Base-by-base conservation (phyloP, 2,888 invertebrate species). In the Sphinx pinastri region DNA sequence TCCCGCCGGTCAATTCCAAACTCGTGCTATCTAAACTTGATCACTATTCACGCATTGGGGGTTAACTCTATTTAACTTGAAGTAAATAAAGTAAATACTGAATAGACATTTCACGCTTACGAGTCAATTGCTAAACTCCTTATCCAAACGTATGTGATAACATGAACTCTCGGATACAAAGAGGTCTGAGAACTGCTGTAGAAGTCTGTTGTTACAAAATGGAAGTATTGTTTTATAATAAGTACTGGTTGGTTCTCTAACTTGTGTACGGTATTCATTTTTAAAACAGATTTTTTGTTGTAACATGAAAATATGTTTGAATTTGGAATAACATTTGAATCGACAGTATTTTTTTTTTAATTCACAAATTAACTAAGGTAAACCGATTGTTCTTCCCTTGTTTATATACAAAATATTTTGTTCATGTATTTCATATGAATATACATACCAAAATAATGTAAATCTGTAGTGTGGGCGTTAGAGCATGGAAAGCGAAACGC, bases 11-110 rank as follows among this genome's bases (percentile, higher is more conserved):
- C 11, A 55, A 55, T 55, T 55, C 71, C 70, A 67, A 70, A 52
- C 54, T 71, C 72, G 74, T 75, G 71, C 71, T 55, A 16, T 47
- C 16, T 47, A 47, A 19, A 19, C 7, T 31, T 58, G 63, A 49
- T 55, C 19, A 19, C 55, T 55, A 55, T 55, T 55, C 55, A 55
- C 55, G 19, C 19, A 19, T 55, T 54, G 54, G 19, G 55, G 19
- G 63, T 19, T 49, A 63, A 63, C 63, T 63, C 63, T 45, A 47
- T 47, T 47, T 19, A 63, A 63, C 63, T 63, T 49, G 45, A 19
- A 55, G 55, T 19, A 55, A 54, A 54, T 54, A 55, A n/a, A n/a
- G n/a, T n/a, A n/a, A n/a, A 55, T 55, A 55, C 55, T 55, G 19
- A 7, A 63, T 13, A 19, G 47, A 14, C 1, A 47, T 49, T 19